These are phyloP conservation scores for Argya squamiceps DNA, from an alignment of 2,797 vertebrate species.

Conservation along the genomic window DNA sequence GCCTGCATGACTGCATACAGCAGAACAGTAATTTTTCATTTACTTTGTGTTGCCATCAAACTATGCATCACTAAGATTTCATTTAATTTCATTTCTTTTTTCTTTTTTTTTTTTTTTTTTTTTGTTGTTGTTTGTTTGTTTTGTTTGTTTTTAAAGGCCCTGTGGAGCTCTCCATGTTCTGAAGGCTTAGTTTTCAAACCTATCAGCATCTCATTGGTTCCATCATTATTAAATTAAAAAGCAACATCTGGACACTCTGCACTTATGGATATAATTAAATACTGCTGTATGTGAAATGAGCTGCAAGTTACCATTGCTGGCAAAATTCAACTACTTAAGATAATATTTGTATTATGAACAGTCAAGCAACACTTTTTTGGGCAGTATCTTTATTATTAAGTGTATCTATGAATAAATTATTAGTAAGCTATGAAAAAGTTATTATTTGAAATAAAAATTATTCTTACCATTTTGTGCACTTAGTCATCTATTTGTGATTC, in stretches of 20 bases:
- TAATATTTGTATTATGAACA: neutral
- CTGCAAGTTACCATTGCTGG: neutral
- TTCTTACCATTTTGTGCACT: conserved; percentile 26
- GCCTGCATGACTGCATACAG: neutral
- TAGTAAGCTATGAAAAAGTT: conserved; percentile 23
- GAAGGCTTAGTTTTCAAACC: conserved; percentile 81
- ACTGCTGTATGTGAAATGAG: conserved; percentile 51
- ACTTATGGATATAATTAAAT: conserved; percentile 68
- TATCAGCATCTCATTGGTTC: conserved; percentile 76
- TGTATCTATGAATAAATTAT: conserved; percentile 40
- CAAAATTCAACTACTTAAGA: neutral
- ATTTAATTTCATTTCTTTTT: conserved; percentile 57
- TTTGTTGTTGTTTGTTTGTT: neutral
- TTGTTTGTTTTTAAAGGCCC: conserved; percentile 76
- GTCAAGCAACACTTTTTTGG: neutral
- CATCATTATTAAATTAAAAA: conserved; percentile 74
- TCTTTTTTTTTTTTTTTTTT: neutral
- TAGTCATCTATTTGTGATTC: conserved; percentile 34
- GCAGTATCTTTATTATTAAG: neutral
- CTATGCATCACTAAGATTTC: conserved; percentile 45
- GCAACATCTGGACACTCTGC: conserved; percentile 60
- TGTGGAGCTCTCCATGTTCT: conserved; percentile 80
- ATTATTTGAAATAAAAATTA: conserved; percentile 63
- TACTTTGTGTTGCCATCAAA: conserved; percentile 37
- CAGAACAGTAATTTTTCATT: neutral